A percentile compares a stretch with the other conserved stretches of the same genome.
phyloP scores from a whole-genome alignment of 2,888 invertebrate genomes.

The Seladonia tumulorum region DNA sequence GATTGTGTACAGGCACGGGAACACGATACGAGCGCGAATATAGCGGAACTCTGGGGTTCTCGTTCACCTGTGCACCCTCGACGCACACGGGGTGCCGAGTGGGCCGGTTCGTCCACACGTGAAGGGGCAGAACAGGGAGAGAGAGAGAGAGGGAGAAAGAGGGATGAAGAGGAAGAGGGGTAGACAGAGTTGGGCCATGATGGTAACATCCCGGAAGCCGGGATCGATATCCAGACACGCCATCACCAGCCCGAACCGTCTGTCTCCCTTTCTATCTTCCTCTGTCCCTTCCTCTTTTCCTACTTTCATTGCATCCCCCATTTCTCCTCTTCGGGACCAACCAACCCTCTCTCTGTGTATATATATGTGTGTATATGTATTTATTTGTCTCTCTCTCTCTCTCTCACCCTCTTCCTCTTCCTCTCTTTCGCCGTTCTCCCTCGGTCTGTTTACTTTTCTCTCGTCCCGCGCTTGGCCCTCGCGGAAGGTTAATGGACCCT shows the following conservation, averaged over 20 bases:
- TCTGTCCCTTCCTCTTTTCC: constrained; percentile 13
- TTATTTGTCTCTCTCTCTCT: not conserved
- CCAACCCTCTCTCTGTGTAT: not conserved
- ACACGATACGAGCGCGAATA: not conserved
- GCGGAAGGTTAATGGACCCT: constrained; percentile 73
- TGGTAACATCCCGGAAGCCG: constrained; percentile 76
- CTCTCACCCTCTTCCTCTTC: not conserved
- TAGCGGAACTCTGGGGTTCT: not conserved
- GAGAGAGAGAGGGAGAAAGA: not conserved
- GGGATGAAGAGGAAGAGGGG: not conserved
- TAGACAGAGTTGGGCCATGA: constrained; percentile 71
- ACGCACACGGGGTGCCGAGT: constrained; percentile 18
- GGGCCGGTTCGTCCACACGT: constrained; percentile 17
- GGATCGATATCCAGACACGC: constrained; percentile 81
- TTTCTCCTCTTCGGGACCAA: constrained; percentile 33
- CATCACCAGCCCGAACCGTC: constrained; percentile 72
- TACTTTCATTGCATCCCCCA: constrained; percentile 31
- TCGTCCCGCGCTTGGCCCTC: constrained; percentile 43
- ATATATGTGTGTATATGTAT: not conserved
- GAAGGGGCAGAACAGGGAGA: constrained; percentile 15
- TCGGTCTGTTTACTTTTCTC: constrained; percentile 64
- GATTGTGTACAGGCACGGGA: not conserved
- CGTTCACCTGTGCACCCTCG: constrained; percentile 39
- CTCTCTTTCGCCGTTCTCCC: not conserved
- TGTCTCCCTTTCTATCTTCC: constrained; percentile 41